Evolutionary conservation across 2,888 invertebrate genomes (phyloP).

Genomic region (Macrosoma leucophasiata): DNA sequence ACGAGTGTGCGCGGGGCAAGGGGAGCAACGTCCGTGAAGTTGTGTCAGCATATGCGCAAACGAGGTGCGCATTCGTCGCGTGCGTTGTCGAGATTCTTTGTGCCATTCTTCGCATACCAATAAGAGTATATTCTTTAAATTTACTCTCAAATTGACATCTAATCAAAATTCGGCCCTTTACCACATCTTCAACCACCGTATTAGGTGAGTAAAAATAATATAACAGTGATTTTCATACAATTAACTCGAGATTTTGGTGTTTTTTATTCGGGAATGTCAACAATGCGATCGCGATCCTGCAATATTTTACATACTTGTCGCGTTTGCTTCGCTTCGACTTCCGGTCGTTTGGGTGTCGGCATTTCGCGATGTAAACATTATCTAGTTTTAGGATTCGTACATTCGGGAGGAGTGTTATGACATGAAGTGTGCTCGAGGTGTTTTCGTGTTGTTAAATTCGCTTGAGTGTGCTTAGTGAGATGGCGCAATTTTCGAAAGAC

Average conservation of each 20-base stretch:
- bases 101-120: slow-evolving; percentile 98
- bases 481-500: slow-evolving; percentile 78
- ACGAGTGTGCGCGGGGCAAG: slow-evolving; percentile 69
- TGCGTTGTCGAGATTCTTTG: slow-evolving; percentile 98
- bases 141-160: slow-evolving; percentile 79
- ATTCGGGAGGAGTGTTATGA: slow-evolving; percentile 64
- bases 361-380: slow-evolving; percentile 76
- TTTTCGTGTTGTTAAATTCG: slow-evolving; percentile 74
- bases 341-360: slow-evolving; percentile 73
- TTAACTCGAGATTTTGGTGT: slow-evolving; percentile 75
- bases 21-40: slow-evolving; percentile 76
- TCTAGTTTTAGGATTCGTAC: slow-evolving; percentile 66
- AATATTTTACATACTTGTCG: slow-evolving; percentile 87
- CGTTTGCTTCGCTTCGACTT: slow-evolving; percentile 79
- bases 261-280: slow-evolving; percentile 82
- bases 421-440: slow-evolving; percentile 72
- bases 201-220: slow-evolving; percentile 83
- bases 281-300: slow-evolving; percentile 85
- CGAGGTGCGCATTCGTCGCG: slow-evolving; percentile 87
- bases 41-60: slow-evolving; percentile 87
- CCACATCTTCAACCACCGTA: slow-evolving; percentile 78
- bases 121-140: slow-evolving; percentile 83
- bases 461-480: slow-evolving; percentile 72
- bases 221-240: slow-evolving; percentile 78
- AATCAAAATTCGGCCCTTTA: slow-evolving; percentile 80